phyloP scores from a whole-genome alignment of 2,113 vertebrate species.

The Platanista minor region DNA sequence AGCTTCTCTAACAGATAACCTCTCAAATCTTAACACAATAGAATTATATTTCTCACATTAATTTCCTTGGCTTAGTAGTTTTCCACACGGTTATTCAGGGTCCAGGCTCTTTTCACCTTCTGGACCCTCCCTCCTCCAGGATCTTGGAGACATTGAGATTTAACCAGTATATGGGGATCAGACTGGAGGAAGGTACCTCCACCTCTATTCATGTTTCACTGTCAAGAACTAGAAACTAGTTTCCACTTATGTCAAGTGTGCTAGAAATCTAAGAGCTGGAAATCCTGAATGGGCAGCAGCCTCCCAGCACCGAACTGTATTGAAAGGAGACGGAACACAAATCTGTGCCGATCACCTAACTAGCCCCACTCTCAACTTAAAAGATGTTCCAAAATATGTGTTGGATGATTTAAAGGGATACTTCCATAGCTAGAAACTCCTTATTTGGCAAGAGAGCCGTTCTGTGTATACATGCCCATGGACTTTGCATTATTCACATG shows the following conservation, averaged over 20 bases:
- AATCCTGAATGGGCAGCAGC: not conserved
- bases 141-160: not conserved
- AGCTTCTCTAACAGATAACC: not conserved
- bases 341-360: not conserved
- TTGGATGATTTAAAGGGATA: not conserved
- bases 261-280: not conserved
- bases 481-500: not conserved
- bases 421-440: not conserved
- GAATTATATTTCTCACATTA: not conserved
- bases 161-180: not conserved
- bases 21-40: not conserved
- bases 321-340: not conserved
- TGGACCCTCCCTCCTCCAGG: not conserved
- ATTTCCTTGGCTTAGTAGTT: not conserved
- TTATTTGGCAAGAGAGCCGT: not conserved
- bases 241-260: not conserved
- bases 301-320: not conserved
- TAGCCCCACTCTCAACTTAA: not conserved
- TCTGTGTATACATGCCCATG: not conserved
- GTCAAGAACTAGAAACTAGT: not conserved
- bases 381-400: not conserved
- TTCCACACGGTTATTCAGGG: not conserved
- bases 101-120: not conserved
- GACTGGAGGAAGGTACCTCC: not conserved
- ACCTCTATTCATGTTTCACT: not conserved